These are phyloP conservation scores for Epizoanthus stellaris DNA, from an alignment of 92 coral and sea anemone genomes.

Conservation along the genomic window DNA sequence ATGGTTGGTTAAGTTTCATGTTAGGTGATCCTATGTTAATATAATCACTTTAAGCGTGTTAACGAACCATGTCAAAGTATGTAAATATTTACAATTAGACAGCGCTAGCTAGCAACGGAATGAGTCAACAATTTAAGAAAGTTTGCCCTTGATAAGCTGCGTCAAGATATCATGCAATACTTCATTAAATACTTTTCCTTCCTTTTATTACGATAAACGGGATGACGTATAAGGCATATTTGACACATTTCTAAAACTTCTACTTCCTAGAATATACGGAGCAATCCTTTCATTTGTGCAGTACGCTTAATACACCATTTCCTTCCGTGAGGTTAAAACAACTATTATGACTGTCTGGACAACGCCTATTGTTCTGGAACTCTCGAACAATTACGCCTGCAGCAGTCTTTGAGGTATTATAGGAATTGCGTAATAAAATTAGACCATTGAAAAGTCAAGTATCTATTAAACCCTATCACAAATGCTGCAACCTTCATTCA, in stretches of 20 bases:
- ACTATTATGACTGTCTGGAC: slow-evolving; percentile 3
- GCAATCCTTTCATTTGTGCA: background rate
- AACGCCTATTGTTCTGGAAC: slow-evolving; percentile 29
- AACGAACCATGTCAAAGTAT: background rate
- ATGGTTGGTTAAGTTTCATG: background rate
- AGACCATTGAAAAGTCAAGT: background rate
- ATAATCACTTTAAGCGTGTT: background rate
- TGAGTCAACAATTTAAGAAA: background rate
- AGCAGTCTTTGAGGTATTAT: slow-evolving; percentile 19
- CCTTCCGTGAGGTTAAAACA: slow-evolving; percentile 39
- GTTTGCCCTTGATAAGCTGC: background rate
- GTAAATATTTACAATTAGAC: background rate
- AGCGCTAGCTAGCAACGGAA: background rate
- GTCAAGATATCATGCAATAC: background rate
- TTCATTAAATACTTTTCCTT: background rate
- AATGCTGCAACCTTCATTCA: background rate
- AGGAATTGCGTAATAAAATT: background rate
- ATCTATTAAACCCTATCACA: slow-evolving; percentile 10
- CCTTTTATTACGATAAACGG: background rate
- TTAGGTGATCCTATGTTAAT: background rate
- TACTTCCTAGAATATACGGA: background rate
- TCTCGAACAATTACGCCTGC: slow-evolving; percentile 36
- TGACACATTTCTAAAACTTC: background rate
- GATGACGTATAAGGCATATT: background rate
- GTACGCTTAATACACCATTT: background rate